phyloP scores from a whole-genome alignment of 2,888 invertebrate species.

The Ennomos erosarius region DNA sequence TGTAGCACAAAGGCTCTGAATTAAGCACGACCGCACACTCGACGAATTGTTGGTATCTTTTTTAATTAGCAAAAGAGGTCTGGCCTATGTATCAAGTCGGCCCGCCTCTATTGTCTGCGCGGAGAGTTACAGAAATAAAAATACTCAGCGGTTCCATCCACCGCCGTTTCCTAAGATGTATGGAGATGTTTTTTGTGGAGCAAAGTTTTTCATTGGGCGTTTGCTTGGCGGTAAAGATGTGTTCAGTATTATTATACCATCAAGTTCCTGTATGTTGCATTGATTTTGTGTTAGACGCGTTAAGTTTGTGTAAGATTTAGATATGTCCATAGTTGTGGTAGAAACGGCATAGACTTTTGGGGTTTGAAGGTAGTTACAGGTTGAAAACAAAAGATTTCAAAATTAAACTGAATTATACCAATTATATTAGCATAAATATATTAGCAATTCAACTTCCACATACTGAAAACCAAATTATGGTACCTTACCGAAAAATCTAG shows the following conservation, averaged over 20 bases:
- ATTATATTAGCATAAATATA: too few relatives aligned
- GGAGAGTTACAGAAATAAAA: constrained; percentile 41
- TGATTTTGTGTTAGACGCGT: too few relatives aligned
- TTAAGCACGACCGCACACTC: constrained; percentile 22
- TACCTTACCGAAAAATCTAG: constrained; percentile 18
- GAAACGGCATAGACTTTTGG: too few relatives aligned
- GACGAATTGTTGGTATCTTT: constrained; percentile 42
- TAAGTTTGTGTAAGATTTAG: too few relatives aligned
- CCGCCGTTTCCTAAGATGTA: constrained; percentile 32
- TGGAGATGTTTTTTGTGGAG: constrained; percentile 31
- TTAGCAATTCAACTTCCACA: too few relatives aligned
- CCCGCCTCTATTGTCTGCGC: constrained; percentile 46
- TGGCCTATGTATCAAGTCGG: constrained; percentile 54
- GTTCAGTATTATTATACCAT: constrained; percentile 4
- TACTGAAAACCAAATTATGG: neutral
- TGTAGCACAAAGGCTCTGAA: constrained; percentile 12
- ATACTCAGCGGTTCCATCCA: constrained; percentile 36
- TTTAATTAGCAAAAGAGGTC: constrained; percentile 71
- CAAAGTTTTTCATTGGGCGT: constrained; percentile 25
- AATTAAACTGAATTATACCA: too few relatives aligned
- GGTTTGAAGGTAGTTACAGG: too few relatives aligned
- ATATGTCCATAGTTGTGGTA: too few relatives aligned
- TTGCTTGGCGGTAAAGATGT: constrained; percentile 19
- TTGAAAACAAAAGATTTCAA: too few relatives aligned
- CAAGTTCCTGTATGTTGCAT: neutral